These are phyloP conservation scores for Ganaspis brasiliensis DNA, from an alignment of 2,888 invertebrate genomes.

Conservation along the genomic window DNA sequence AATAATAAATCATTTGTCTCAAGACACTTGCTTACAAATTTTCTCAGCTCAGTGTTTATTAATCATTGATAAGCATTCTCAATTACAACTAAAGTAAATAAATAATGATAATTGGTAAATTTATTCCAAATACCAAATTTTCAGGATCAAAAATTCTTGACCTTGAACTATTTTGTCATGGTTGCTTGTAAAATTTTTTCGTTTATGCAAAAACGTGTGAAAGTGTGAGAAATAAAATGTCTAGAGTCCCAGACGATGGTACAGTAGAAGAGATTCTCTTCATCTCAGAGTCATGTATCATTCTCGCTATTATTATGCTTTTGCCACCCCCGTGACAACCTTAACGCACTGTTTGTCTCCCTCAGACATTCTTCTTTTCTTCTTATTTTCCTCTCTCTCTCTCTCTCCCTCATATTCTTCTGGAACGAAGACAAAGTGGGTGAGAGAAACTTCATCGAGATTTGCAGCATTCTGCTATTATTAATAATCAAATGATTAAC, in stretches of 20 bases:
- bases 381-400: slow-evolving; percentile 32
- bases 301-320: slow-evolving; percentile 73
- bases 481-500: slow-evolving; percentile 67
- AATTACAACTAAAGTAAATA: too few species aligned
- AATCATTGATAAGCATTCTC: too few species aligned
- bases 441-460: slow-evolving; percentile 46
- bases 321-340: slow-evolving; percentile 68
- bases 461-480: slow-evolving; percentile 66
- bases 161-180: too few species aligned
- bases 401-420: background rate
- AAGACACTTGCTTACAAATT: background rate
- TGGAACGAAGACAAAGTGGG: slow-evolving; percentile 30
- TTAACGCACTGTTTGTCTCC: slow-evolving; percentile 61
- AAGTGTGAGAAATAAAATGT: slow-evolving; percentile 10
- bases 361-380: slow-evolving; percentile 34
- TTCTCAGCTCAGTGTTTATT: too few species aligned
- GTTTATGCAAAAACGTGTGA: slow-evolving; percentile 14
- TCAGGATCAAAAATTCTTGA: too few species aligned
- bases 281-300: slow-evolving; percentile 64
- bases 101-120: too few species aligned
- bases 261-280: slow-evolving; percentile 33
- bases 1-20: background rate
- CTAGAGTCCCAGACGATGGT: slow-evolving; percentile 23
- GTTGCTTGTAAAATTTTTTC: slow-evolving; percentile 20
- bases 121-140: too few species aligned